Conservation (phyloP, 2,888 invertebrate genomes). For the Agrypnus murinus region DNA sequence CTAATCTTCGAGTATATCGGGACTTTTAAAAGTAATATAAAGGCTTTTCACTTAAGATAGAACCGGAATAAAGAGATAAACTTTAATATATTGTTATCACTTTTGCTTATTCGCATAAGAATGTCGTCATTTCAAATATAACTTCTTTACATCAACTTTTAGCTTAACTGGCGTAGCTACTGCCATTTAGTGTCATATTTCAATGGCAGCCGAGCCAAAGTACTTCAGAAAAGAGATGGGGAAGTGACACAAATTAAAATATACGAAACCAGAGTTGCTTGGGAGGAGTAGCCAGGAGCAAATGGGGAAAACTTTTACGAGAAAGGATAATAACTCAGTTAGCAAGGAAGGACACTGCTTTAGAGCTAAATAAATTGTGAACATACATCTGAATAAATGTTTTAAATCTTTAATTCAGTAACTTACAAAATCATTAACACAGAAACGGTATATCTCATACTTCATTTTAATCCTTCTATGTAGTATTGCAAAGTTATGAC, state of each 20-base stretch:
- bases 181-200: slow-evolving; percentile 50
- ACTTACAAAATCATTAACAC: slow-evolving; percentile 49
- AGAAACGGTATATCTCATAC: background rate
- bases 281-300: slow-evolving; percentile 61
- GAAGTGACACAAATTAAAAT: slow-evolving; percentile 65
- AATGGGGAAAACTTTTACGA: slow-evolving; percentile 66
- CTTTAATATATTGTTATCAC: slow-evolving; percentile 51
- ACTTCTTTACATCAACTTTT: slow-evolving; percentile 48
- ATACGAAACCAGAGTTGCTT: slow-evolving; percentile 63
- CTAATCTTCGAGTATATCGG: slow-evolving; percentile 66
- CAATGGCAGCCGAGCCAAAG: slow-evolving; percentile 47
- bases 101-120: slow-evolving; percentile 50
- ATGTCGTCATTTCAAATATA: slow-evolving; percentile 47
- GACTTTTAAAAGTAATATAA: slow-evolving; percentile 65
- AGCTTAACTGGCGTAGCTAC: slow-evolving; percentile 45
- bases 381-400: slow-evolving; percentile 42
- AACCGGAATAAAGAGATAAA: slow-evolving; percentile 44
- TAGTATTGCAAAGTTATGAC: too few relatives aligned
- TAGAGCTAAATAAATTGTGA: slow-evolving; percentile 60
- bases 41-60: slow-evolving; percentile 60
- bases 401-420: slow-evolving; percentile 28
- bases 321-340: slow-evolving; percentile 68
- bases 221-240: slow-evolving; percentile 59
- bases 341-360: slow-evolving; percentile 62
- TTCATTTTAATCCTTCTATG: background rate